phyloP scores from a whole-genome alignment of 2,888 invertebrate species.

The Ectemnius continuus region DNA sequence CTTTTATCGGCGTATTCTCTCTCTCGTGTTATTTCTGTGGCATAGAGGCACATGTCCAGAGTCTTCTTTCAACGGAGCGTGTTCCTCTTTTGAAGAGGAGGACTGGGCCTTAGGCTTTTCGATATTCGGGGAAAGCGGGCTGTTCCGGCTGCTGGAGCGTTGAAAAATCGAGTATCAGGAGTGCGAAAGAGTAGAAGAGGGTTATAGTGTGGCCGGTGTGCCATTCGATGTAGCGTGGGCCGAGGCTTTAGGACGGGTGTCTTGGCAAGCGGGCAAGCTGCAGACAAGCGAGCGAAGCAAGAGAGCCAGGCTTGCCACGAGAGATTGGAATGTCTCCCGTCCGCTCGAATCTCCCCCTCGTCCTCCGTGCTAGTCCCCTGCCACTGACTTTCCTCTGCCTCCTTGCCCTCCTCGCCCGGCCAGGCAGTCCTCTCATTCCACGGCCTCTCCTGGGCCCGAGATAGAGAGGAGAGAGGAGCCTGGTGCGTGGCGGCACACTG shows the following conservation, averaged over 20 bases:
- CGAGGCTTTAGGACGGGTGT: conserved; percentile 59
- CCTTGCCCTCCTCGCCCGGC: conserved; percentile 25
- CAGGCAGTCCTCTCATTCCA: conserved; percentile 41
- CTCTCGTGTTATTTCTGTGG: neutral
- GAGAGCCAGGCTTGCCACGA: conserved; percentile 68
- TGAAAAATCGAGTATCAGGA: conserved; percentile 44
- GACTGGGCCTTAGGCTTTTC: neutral
- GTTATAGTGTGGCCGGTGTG: conserved; percentile 41
- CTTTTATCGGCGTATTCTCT: neutral
- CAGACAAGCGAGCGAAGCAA: conserved; percentile 36
- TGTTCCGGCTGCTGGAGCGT: neutral
- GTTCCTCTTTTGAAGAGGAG: neutral
- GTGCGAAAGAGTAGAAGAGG: conserved; percentile 39
- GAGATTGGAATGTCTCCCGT: conserved; percentile 77
- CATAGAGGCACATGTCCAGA: neutral
- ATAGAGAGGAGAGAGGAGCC: conserved; percentile 25
- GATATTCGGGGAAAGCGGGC: conserved; percentile 7
- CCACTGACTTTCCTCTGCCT: conserved; percentile 37
- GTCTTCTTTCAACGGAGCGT: neutral
- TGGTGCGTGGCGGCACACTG: conserved; percentile 17
- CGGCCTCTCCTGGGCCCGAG: conserved; percentile 26
- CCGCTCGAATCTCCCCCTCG: conserved; percentile 54
- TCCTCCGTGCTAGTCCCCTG: conserved; percentile 36
- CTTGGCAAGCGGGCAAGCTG: conserved; percentile 50
- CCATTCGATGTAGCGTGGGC: conserved; percentile 57